Base-by-base conservation (phyloP, 1,140 invertebrate species). In the Cephus cinctus region DNA sequence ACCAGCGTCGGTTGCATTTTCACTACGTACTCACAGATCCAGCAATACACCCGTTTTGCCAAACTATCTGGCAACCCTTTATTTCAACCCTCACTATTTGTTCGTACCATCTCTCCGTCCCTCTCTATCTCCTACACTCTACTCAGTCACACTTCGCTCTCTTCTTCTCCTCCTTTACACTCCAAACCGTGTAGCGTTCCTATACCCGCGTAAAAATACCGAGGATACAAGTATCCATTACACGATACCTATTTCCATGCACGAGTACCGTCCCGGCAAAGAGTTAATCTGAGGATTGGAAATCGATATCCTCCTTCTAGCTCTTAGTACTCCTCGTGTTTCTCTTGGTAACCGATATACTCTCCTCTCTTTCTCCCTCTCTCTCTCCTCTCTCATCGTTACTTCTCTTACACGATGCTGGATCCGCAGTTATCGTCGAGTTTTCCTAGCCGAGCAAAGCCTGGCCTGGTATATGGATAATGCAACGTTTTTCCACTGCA, bases 61-160 rank as follows among this genome's bases (percentile, higher is more conserved):
- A 27, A 25, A 46, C 44, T 36, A 36, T 25, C 44, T 16, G 15
- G 21, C 34, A 38, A 46, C 34, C 44, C 44, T 46, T 38, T 38
- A 23, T 22, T 34, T 25, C 39, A 30, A 36, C 34, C 31, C 31
- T 3, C 27, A 22, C 23, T 25, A 38, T 21, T 38, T 38, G 34
- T n/a, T n/a, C n/a, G n/a, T n/a, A n/a, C n/a, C n/a, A n/a, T n/a
- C n/a, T n/a, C n/a, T n/a, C n/a, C 34, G 22, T 27, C 21, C 39
- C 27, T 46, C 44, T 22, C 6, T 23, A 15, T 25, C 14, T 22
- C 9, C 39, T 30, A 20, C 34, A 15, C 30, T 23, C 23, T 16
- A 38, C 25, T 19, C 25, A 31, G 25, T 21, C 42, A 21, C 20
- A 18, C 25, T 11, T 45, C 43, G 25, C 20, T 21, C 31, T 36